A percentile compares a stretch with the other conserved stretches of the same genome.
phyloP scores from a whole-genome alignment of 2,113 vertebrate genomes.

The Tichodroma muraria region DNA sequence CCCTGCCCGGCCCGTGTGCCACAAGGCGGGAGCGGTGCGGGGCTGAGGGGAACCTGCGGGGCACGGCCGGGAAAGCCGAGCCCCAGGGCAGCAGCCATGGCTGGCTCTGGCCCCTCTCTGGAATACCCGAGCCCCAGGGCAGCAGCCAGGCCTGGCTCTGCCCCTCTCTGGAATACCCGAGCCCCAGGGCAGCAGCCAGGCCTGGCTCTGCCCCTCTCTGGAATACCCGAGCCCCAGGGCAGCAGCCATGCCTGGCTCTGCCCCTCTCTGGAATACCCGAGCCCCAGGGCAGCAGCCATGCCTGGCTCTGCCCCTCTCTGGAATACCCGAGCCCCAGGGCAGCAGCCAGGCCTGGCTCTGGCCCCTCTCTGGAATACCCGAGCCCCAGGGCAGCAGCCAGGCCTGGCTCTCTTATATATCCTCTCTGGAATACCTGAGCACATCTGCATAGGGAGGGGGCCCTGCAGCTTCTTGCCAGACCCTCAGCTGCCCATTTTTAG shows the following conservation, averaged over 20 bases:
- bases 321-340: not conserved
- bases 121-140: not conserved
- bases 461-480: rapidly evolving
- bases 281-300: not conserved
- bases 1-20: not conserved
- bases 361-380: not conserved
- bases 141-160: rapidly evolving
- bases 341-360: not conserved
- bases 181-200: not conserved
- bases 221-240: not conserved
- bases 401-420: too few relatives aligned
- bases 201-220: not conserved
- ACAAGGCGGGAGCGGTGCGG: rapidly evolving
- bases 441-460: rapidly evolving
- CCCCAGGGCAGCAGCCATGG: not conserved
- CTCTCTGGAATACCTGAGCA: not conserved
- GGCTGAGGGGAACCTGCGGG: rapidly evolving
- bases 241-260: not conserved
- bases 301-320: rapidly evolving
- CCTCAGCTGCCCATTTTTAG: not conserved
- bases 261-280: rapidly evolving
- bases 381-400: not conserved
- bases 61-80: not conserved
- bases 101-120: not conserved
- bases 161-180: not conserved